A percentile compares a stretch with the other conserved stretches of the same genome.
phyloP scores from a whole-genome alignment of 2,888 invertebrate genomes.

The Eupelmus urozonus region DNA sequence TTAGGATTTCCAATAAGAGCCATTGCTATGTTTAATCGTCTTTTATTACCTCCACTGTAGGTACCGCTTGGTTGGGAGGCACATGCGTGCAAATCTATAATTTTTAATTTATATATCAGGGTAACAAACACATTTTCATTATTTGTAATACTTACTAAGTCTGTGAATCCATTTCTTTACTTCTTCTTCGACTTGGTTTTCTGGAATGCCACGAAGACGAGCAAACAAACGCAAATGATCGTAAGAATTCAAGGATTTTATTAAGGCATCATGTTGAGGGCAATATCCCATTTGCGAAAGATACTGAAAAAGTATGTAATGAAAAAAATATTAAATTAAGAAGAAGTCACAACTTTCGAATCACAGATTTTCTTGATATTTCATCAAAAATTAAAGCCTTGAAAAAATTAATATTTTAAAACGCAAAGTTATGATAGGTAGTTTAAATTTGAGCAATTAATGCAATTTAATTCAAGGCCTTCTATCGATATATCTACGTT shows the following conservation, averaged over 20 bases:
- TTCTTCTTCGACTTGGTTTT: conserved; percentile 76
- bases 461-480: too few species aligned
- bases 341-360: too few species aligned
- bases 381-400: too few species aligned
- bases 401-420: too few species aligned
- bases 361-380: too few species aligned
- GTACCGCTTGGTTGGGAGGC: conserved; percentile 73
- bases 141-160: conserved; percentile 76
- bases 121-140: background rate
- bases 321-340: too few species aligned
- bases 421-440: too few species aligned
- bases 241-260: conserved; percentile 86
- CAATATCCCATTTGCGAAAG: conserved; percentile 90
- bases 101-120: conserved; percentile 7
- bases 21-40: conserved; percentile 88
- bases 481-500: too few species aligned
- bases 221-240: conserved; percentile 87
- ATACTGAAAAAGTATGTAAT: conserved; percentile 81
- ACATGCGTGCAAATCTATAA: conserved; percentile 72
- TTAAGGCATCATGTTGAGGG: conserved; percentile 91
- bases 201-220: conserved; percentile 83
- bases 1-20: conserved; percentile 85
- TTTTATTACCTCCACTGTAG: conserved; percentile 88
- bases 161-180: conserved; percentile 81
- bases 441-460: too few species aligned